A percentile compares a stretch with the other conserved stretches of the same genome.
These are phyloP conservation scores for Himalopsyche phryganea DNA, from an alignment of 1,140 invertebrate genomes.

Conservation along the genomic window DNA sequence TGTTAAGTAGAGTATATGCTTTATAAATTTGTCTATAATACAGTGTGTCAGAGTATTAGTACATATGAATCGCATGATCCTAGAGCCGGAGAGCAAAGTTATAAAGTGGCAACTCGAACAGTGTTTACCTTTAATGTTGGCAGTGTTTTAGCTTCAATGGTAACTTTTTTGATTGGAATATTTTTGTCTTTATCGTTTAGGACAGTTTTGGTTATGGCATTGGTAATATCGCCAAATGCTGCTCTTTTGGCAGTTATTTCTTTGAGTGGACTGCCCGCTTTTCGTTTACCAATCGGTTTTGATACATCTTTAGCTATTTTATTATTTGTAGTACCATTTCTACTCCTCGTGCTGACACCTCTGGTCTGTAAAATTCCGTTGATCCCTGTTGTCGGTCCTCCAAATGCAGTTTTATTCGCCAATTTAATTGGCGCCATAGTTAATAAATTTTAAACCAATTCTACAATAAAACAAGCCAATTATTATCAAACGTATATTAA, in stretches of 20 bases:
- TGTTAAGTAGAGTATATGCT: too few species aligned
- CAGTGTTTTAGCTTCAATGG: slow-evolving; percentile 51
- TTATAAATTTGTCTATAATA: too few species aligned
- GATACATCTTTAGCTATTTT: slow-evolving; percentile 36
- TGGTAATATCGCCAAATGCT: slow-evolving; percentile 75
- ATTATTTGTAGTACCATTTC: slow-evolving; percentile 22
- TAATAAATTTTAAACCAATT: not conserved
- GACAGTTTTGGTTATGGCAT: slow-evolving; percentile 53
- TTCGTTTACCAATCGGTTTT: slow-evolving; percentile 49
- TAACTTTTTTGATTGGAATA: slow-evolving; percentile 48
- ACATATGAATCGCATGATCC: too few species aligned
- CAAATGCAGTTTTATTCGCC: slow-evolving; percentile 41
- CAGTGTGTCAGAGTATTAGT: too few species aligned
- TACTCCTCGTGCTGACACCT: slow-evolving; percentile 36
- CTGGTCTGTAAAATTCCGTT: slow-evolving; percentile 39
- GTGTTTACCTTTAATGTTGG: slow-evolving; percentile 50
- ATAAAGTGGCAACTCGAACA: too few species aligned
- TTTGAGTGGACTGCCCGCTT: slow-evolving; percentile 58
- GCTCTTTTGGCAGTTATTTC: slow-evolving; percentile 61
- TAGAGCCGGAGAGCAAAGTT: too few species aligned
- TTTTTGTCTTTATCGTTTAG: slow-evolving; percentile 41
- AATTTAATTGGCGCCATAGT: slow-evolving; percentile 29
- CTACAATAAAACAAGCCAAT: too few species aligned
- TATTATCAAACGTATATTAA: too few species aligned
- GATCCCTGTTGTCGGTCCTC: slow-evolving; percentile 48